Evolutionary conservation across 2,113 vertebrate genomes (phyloP).

Genomic region (Antechinus flavipes): DNA sequence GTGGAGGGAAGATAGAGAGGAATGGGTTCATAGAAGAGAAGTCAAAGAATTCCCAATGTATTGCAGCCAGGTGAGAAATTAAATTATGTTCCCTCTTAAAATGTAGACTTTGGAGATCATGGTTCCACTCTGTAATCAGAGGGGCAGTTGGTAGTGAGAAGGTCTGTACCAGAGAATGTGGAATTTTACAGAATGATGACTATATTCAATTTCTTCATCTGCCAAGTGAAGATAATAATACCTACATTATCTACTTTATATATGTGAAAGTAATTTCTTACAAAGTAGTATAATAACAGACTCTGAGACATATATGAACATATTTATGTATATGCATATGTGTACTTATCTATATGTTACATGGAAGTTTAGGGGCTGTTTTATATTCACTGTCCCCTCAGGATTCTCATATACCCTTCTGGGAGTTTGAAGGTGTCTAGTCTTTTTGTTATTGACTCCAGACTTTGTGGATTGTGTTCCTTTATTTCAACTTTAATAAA

Average conservation of each 20-base stretch:
- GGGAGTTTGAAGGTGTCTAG: too few relatives aligned
- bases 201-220: not conserved
- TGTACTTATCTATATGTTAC: too few relatives aligned
- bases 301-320: not conserved
- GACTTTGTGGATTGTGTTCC: too few relatives aligned
- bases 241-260: not conserved
- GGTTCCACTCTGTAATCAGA: not conserved
- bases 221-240: not conserved
- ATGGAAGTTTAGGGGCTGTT: too few relatives aligned
- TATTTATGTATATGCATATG: not conserved
- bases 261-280: not conserved
- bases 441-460: too few relatives aligned
- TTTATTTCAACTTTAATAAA: too few relatives aligned
- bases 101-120: not conserved
- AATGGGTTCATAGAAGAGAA: not conserved
- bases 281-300: not conserved
- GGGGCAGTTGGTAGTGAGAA: not conserved
- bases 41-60: not conserved
- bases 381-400: too few relatives aligned
- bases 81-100: not conserved
- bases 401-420: too few relatives aligned
- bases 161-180: not conserved
- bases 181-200: not conserved
- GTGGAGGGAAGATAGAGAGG: not conserved
- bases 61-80: not conserved